phyloP scores from a whole-genome alignment of 2,888 invertebrate species.

The Cephus nigrinus region DNA sequence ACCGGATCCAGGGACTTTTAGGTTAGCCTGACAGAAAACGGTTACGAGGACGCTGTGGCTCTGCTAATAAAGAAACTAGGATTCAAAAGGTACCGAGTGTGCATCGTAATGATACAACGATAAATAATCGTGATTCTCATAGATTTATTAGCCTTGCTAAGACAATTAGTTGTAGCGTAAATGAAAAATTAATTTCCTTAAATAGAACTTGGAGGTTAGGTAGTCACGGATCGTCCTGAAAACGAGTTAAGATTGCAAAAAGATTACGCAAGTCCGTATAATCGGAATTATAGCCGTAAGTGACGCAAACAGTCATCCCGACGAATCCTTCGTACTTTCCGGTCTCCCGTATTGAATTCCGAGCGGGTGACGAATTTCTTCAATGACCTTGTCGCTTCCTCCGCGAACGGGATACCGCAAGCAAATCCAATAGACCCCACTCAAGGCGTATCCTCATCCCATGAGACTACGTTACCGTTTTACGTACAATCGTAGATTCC shows the following conservation, averaged over 20 bases:
- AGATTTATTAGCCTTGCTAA: background rate
- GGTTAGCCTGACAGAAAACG: background rate
- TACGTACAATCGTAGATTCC: background rate
- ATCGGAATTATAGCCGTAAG: background rate
- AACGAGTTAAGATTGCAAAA: background rate
- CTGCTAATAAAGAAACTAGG: background rate
- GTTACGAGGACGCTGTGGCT: background rate
- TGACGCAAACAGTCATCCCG: background rate
- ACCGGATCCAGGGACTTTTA: background rate
- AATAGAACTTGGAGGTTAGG: too few species aligned
- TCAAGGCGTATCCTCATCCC: background rate
- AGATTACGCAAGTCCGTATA: background rate
- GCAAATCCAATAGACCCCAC: background rate
- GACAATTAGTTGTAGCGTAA: background rate
- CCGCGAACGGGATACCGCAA: background rate
- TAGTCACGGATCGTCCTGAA: background rate
- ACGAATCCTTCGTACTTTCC: background rate
- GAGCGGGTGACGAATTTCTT: background rate
- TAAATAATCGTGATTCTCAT: background rate
- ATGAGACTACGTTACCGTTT: background rate
- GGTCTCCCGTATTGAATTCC: constrained; percentile 1
- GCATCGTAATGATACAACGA: background rate
- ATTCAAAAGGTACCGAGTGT: background rate
- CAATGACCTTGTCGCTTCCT: background rate
- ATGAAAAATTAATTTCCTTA: background rate